Evolutionary conservation across 2,113 vertebrate species (phyloP).

Genomic region (Rhipidura dahli): DNA sequence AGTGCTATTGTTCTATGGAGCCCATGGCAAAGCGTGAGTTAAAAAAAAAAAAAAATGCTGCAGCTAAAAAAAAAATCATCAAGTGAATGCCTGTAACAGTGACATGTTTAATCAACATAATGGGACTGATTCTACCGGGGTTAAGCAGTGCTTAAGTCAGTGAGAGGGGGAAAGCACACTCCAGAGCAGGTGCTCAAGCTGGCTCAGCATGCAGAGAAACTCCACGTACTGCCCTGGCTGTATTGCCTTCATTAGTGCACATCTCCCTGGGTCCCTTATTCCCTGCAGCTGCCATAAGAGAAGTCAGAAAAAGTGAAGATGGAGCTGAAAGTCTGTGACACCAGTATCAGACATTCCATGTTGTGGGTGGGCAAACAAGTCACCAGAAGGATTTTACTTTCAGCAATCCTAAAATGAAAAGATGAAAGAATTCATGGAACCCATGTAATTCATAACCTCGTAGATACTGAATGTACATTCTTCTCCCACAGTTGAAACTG

Average conservation of each 20-base stretch:
- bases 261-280: not conserved
- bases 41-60: not conserved
- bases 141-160: constrained; percentile 57
- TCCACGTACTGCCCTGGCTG: not conserved
- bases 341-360: not conserved
- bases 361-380: not conserved
- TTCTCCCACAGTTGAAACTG: not conserved
- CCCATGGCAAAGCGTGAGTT: not conserved
- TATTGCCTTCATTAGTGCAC: not conserved
- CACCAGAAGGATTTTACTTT: not conserved
- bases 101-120: constrained; percentile 67
- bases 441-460: not conserved
- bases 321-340: not conserved
- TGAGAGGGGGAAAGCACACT: constrained; percentile 28
- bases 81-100: constrained; percentile 24
- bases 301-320: not conserved
- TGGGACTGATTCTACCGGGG: constrained; percentile 53
- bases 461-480: not conserved
- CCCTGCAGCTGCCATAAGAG: not conserved
- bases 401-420: not conserved
- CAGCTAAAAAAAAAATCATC: constrained; percentile 17
- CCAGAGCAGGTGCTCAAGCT: constrained; percentile 45
- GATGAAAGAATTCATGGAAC: not conserved
- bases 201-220: constrained; percentile 15
- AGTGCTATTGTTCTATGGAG: not conserved